These are phyloP conservation scores for Eucidaris tribuloides DNA, from an alignment of 35 echinoderm and acorn worm genomes.

Conservation along the genomic window DNA sequence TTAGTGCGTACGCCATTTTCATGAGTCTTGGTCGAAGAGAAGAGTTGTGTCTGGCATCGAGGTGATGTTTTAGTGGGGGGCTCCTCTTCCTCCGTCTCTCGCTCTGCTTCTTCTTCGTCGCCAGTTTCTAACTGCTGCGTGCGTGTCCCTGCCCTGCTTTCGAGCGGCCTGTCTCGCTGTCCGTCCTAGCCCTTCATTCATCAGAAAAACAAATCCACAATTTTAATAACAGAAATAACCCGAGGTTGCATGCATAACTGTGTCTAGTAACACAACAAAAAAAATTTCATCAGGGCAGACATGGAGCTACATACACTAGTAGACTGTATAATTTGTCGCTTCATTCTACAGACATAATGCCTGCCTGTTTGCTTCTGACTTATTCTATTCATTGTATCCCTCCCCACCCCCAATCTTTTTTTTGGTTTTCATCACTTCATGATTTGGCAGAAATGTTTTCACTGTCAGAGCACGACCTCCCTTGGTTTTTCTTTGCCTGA, in stretches of 20 bases:
- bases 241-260: neutral
- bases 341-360: too few species aligned
- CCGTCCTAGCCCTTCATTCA: constrained; percentile 2
- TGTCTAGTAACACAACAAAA: neutral
- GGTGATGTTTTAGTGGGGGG: constrained; percentile 70
- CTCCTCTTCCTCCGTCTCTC: constrained; percentile 86
- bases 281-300: neutral
- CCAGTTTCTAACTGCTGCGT: constrained; percentile 68
- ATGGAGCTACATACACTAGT: too few species aligned
- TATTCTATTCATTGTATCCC: too few species aligned
- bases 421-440: too few species aligned
- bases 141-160: constrained; percentile 55
- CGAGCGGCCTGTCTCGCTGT: constrained; percentile 50
- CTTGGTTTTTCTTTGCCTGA: too few species aligned
- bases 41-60: constrained; percentile 88
- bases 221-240: neutral
- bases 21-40: constrained; percentile 81
- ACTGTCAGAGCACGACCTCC: too few species aligned
- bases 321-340: too few species aligned
- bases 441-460: too few species aligned
- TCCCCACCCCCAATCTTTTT: too few species aligned
- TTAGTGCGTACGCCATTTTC: constrained; percentile 69
- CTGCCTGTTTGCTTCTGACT: too few species aligned
- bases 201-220: neutral
- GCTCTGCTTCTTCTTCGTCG: constrained; percentile 48